Percentiles rank a stretch among this genome's conserved stretches.
Conservation (phyloP, 2,888 invertebrate species). For the Zaprionus lineosus region DNA sequence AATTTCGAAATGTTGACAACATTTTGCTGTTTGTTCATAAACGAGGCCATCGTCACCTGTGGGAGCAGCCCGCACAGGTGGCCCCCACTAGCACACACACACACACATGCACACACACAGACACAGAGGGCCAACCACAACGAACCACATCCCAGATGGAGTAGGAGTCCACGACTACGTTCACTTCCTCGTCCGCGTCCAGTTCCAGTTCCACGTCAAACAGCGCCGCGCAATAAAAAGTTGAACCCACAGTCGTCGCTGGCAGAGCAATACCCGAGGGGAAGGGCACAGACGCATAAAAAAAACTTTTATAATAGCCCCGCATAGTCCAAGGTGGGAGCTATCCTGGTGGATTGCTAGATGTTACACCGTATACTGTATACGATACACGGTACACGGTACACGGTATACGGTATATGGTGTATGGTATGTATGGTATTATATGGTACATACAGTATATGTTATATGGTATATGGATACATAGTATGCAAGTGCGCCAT, state of each 20-base stretch:
- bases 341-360: too few species aligned
- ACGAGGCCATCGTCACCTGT: conserved; percentile 79
- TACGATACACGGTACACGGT: background rate
- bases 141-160: conserved; percentile 8
- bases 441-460: background rate
- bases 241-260: conserved; percentile 43
- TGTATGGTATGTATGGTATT: too few species aligned
- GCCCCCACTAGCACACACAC: conserved; percentile 10
- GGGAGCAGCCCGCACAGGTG: conserved; percentile 58
- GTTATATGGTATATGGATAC: background rate
- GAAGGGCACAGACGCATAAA: conserved; percentile 56
- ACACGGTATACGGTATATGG: conserved; percentile 1
- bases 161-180: conserved; percentile 12
- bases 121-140: conserved; percentile 17
- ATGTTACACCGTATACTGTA: conserved; percentile 9
- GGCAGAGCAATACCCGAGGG: conserved; percentile 47
- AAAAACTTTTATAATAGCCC: conserved; percentile 66
- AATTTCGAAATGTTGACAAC: conserved; percentile 78
- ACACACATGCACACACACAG: background rate
- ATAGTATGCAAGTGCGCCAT: conserved; percentile 9
- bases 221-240: conserved; percentile 51
- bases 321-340: conserved; percentile 47
- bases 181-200: conserved; percentile 21
- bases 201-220: conserved; percentile 45
- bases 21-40: conserved; percentile 78